These are phyloP conservation scores for Thymelicus lineola DNA, from an alignment of 2,888 invertebrate species.

Conservation along the genomic window DNA sequence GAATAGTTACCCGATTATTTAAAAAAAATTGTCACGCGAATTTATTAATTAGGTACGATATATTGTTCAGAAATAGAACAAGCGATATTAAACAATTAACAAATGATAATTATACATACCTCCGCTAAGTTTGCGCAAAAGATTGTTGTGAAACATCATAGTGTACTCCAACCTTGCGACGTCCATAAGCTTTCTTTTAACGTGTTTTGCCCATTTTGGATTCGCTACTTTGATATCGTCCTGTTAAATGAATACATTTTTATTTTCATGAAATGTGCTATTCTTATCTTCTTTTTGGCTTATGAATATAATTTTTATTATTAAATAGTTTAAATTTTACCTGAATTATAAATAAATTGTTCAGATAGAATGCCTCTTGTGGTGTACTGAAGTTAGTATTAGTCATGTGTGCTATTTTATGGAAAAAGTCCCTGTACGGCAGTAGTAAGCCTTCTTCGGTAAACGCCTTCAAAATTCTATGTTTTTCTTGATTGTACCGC, in stretches of 20 bases:
- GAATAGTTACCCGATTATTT: too few species aligned
- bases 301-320: too few species aligned
- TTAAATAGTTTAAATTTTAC: slow-evolving; percentile 48
- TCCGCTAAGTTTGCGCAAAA: slow-evolving; percentile 80
- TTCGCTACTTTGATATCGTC: slow-evolving; percentile 80
- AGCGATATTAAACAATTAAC: not conserved
- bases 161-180: slow-evolving; percentile 81
- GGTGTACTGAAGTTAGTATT: slow-evolving; percentile 79
- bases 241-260: slow-evolving; percentile 52
- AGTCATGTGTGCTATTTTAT: slow-evolving; percentile 76
- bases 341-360: slow-evolving; percentile 79
- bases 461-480: slow-evolving; percentile 71
- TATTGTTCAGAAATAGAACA: too few species aligned
- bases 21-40: too few species aligned
- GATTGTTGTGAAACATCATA: slow-evolving; percentile 80
- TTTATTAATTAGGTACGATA: too few species aligned
- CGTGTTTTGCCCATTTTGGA: slow-evolving; percentile 83
- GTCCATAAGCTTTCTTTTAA: slow-evolving; percentile 81
- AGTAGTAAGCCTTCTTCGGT: slow-evolving; percentile 69
- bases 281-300: too few species aligned
- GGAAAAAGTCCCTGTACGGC: slow-evolving; percentile 74
- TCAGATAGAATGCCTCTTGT: slow-evolving; percentile 74
- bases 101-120: slow-evolving; percentile 55
- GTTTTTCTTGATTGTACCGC: slow-evolving; percentile 74
- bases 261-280: not conserved